Percentiles rank a stretch among this genome's conserved stretches.
Conservation (phyloP, 2,888 invertebrate genomes). For the Chloromyia formosa region DNA sequence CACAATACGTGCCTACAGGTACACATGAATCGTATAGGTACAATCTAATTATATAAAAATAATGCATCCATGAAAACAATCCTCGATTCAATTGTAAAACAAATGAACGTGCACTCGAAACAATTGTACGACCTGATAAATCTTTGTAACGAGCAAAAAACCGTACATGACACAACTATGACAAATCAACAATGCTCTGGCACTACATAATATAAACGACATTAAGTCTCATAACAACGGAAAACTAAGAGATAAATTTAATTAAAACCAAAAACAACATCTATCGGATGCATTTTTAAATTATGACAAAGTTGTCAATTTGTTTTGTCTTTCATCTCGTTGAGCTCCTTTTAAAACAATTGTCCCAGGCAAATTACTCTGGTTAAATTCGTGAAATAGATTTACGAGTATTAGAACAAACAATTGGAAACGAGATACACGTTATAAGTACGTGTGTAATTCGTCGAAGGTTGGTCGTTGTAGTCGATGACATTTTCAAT, state of each 20-base stretch:
- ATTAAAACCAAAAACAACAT: background rate
- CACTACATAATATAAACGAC: too few relatives aligned
- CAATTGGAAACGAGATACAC: background rate
- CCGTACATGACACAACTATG: background rate
- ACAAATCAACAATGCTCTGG: too few relatives aligned
- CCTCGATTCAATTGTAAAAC: constrained; percentile 39
- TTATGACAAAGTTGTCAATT: constrained; percentile 40
- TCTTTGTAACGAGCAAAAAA: constrained; percentile 31
- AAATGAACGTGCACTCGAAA: constrained; percentile 42
- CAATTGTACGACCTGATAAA: constrained; percentile 36
- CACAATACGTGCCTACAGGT: too few relatives aligned
- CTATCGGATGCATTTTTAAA: constrained; percentile 2
- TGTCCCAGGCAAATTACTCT: constrained; percentile 17
- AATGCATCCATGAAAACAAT: constrained; percentile 22
- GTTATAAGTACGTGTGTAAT: background rate
- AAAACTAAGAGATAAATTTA: background rate
- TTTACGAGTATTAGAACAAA: constrained; percentile 28
- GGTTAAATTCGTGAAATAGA: constrained; percentile 19
- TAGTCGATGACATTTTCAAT: constrained; percentile 42
- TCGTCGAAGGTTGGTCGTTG: background rate
- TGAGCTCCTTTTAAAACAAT: constrained; percentile 11
- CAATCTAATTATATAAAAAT: constrained; percentile 34
- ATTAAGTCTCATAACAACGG: too few relatives aligned
- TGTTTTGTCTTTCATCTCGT: constrained; percentile 22
- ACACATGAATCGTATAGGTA: background rate